phyloP scores from a whole-genome alignment of 2,797 vertebrate genomes.

The Amphiprion clarkii region DNA sequence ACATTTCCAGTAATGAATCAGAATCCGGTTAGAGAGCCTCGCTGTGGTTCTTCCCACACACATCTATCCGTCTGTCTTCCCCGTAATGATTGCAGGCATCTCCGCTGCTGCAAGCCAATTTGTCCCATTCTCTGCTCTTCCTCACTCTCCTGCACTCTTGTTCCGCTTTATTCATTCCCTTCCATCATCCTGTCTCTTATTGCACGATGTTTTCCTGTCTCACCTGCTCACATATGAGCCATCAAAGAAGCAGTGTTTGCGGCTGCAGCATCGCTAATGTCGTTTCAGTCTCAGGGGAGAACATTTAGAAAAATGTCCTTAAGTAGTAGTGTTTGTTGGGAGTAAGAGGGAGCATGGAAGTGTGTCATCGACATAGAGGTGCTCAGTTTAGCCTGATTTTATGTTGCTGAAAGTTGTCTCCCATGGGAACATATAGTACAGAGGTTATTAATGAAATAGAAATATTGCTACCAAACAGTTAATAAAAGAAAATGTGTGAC shows the following conservation, averaged over 20 bases:
- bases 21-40: conserved; percentile 66
- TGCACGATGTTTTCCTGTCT: conserved; percentile 8
- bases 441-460: neutral
- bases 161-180: conserved; percentile 39
- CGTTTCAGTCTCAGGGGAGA: conserved; percentile 8
- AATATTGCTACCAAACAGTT: neutral
- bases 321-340: neutral
- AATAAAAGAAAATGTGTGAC: accelerated
- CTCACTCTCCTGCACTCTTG: conserved; percentile 11
- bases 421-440: neutral
- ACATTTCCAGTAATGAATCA: conserved; percentile 76
- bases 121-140: conserved; percentile 35
- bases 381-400: neutral
- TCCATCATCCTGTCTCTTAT: conserved; percentile 12
- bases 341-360: neutral
- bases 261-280: conserved; percentile 1
- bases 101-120: conserved; percentile 52
- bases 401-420: neutral
- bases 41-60: conserved; percentile 70
- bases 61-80: conserved; percentile 60
- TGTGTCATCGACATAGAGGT: neutral
- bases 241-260: conserved; percentile 14
- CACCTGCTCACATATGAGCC: neutral
- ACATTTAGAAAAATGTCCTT: conserved; percentile 5
- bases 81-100: conserved; percentile 54